Evolutionary conservation across 2,888 invertebrate genomes (phyloP).

Genomic region (Plagiodera versicolora): DNA sequence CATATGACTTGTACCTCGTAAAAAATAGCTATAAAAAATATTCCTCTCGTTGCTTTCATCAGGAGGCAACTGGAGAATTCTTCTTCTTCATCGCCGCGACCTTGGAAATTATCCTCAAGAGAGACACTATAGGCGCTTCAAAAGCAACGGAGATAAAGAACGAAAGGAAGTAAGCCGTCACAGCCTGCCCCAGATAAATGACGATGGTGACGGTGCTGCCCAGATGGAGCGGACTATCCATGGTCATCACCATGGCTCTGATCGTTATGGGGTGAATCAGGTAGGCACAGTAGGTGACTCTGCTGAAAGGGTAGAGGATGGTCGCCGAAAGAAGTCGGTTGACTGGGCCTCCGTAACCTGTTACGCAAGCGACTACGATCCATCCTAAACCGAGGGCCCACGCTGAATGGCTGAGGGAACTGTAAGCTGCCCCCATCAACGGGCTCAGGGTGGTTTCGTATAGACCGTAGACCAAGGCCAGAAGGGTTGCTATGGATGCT

Average conservation of each 20-base stretch:
- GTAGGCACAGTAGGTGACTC: conserved; percentile 86
- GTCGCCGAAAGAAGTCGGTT: conserved; percentile 74
- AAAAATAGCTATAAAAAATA: neutral
- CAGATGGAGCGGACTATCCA: conserved; percentile 80
- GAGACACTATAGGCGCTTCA: conserved; percentile 83
- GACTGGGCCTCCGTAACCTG: conserved; percentile 81
- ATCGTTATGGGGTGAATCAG: conserved; percentile 83
- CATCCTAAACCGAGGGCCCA: conserved; percentile 82
- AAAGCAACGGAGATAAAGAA: conserved; percentile 80
- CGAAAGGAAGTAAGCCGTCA: conserved; percentile 75
- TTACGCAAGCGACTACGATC: conserved; percentile 83
- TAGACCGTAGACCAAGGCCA: conserved; percentile 77
- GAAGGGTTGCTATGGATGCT: conserved; percentile 65
- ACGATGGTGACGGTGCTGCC: conserved; percentile 77
- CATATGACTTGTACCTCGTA: neutral
- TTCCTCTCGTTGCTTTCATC: neutral
- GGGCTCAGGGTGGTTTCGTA: conserved; percentile 71
- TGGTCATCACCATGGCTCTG: conserved; percentile 76
- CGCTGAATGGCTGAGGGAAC: conserved; percentile 78
- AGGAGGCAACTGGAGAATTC: neutral
- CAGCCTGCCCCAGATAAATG: conserved; percentile 79
- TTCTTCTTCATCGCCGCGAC: conserved; percentile 37
- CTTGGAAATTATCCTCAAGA: conserved; percentile 65
- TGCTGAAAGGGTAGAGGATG: conserved; percentile 79
- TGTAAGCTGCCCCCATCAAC: conserved; percentile 74